Base-by-base conservation (phyloP, 2,113 vertebrate species). In the Cyanoderma ruficeps region DNA sequence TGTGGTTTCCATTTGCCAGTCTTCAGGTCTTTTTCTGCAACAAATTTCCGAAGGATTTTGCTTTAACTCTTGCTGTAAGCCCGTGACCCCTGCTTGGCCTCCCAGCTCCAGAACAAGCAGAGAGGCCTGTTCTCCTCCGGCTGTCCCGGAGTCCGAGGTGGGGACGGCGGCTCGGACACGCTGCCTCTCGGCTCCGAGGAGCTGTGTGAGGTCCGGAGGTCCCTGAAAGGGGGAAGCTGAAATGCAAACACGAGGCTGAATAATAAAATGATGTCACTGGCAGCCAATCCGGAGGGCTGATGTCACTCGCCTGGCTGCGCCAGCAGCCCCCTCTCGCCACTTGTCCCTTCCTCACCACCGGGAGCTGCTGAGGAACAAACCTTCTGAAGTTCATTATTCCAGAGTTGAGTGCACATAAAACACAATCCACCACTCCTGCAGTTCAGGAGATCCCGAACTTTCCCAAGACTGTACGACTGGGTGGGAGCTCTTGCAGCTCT, bases 261-360 rank as follows among this genome's bases (percentile, higher is more conserved):
- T 94, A 94, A 96, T 97, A 71, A 97, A 95, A 95, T 98, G 98
- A 98, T 98, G 97, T 99, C 98, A 98, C 94, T 85, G 69, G 72
- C 83, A 97, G 94, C 98, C 98, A 98, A 96, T 98, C 82, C 57
- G 44, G 95, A 95, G 94, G 83, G 90, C 83, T 84, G 94, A 42
- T 87, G 76, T 97, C 97, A 74, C 30, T 8, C 3, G 90, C 82
- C 88, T 95, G 97, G 94, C 96, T 86, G 86, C 93, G 69, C 74
- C 8, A 33, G 71, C 80, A 60, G 89, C 63, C 76, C 75, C 93
- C 63, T 63, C 79, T 11, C 1, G 1, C 67, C 89, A 27, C 52
- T 70, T n/a, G 39, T 79, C 70, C 46, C 71, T 74, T 74, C 20
- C 64, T 74, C n/a, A 6, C 42, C 57, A 8, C 93, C 4, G 3